Conservation (phyloP, 2,797 vertebrate species). For the Sandelia bainsii region DNA sequence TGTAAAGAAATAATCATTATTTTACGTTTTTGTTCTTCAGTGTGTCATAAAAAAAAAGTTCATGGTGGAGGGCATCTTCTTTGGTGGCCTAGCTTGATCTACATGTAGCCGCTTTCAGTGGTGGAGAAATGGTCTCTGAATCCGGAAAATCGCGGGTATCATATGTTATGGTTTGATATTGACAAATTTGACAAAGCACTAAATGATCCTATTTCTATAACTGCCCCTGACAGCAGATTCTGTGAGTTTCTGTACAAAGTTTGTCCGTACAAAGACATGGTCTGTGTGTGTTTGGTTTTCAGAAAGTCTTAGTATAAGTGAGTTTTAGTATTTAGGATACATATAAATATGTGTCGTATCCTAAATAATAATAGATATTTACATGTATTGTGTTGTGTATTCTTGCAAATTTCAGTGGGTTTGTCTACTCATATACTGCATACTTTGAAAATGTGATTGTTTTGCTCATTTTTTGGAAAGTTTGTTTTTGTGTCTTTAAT, state of each 20-base stretch:
- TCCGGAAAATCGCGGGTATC: slow-evolving; percentile 6
- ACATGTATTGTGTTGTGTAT: background rate
- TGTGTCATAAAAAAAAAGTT: slow-evolving; percentile 73
- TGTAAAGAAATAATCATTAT: slow-evolving; percentile 92
- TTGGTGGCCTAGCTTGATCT: slow-evolving; percentile 84
- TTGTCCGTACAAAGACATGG: no score
- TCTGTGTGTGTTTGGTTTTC: background rate
- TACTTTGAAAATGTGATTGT: background rate
- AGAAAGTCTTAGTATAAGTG: background rate
- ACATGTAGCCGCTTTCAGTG: slow-evolving; percentile 5
- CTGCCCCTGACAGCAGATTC: background rate
- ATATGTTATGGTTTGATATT: background rate
- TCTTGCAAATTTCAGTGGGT: background rate
- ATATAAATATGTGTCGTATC: no score
- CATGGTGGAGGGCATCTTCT: slow-evolving; percentile 78
- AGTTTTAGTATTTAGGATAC: background rate
- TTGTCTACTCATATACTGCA: no score
- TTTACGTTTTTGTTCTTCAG: slow-evolving; percentile 73
- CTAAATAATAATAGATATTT: background rate
- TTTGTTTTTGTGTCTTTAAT: background rate
- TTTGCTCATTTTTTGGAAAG: no score
- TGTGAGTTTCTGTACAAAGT: background rate
- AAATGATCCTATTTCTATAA: slow-evolving; percentile 8
- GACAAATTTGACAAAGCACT: background rate
- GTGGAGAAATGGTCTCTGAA: slow-evolving; percentile 10